Percentiles rank a stretch among this genome's conserved stretches.
phyloP scores from a whole-genome alignment of 2,888 invertebrate genomes.

The Melolontha melolontha region DNA sequence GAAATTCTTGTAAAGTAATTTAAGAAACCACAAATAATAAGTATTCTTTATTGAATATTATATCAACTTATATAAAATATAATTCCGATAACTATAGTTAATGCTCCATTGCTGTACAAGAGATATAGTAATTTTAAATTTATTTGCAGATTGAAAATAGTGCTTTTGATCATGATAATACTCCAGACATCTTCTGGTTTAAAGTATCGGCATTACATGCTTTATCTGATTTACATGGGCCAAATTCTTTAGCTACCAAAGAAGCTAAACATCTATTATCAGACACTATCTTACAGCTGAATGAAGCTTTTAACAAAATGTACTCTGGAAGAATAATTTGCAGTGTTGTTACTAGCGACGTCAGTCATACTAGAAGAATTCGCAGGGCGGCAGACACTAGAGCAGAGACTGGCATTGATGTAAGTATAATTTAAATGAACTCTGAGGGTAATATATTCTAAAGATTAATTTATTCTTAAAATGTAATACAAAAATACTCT shows the following conservation, averaged over 20 bases:
- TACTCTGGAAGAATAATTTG: conserved; percentile 73
- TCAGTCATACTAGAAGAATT: conserved; percentile 71
- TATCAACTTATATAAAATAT: no score
- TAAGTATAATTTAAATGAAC: conserved; percentile 11
- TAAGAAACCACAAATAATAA: no score
- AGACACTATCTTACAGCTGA: conserved; percentile 68
- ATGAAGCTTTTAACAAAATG: conserved; percentile 69
- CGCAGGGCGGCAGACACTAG: conserved; percentile 52
- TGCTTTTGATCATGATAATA: conserved; percentile 68
- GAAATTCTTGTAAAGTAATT: no score
- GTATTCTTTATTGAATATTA: no score
- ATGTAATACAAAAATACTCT: no score
- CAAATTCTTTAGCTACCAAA: conserved; percentile 72
- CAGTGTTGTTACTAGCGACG: conserved; percentile 75
- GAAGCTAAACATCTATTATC: conserved; percentile 75
- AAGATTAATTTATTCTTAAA: no score
- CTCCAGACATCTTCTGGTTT: conserved; percentile 76
- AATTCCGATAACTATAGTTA: no score
- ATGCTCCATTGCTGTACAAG: background rate
- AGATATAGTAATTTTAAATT: background rate
- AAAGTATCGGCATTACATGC: conserved; percentile 70
- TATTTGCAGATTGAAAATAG: conserved; percentile 65
- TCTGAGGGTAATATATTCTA: no score
- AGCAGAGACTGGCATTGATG: conserved; percentile 40
- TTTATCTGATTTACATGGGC: conserved; percentile 74